phyloP scores from a whole-genome alignment of 2,888 invertebrate species.

The Trachelus tabidus region DNA sequence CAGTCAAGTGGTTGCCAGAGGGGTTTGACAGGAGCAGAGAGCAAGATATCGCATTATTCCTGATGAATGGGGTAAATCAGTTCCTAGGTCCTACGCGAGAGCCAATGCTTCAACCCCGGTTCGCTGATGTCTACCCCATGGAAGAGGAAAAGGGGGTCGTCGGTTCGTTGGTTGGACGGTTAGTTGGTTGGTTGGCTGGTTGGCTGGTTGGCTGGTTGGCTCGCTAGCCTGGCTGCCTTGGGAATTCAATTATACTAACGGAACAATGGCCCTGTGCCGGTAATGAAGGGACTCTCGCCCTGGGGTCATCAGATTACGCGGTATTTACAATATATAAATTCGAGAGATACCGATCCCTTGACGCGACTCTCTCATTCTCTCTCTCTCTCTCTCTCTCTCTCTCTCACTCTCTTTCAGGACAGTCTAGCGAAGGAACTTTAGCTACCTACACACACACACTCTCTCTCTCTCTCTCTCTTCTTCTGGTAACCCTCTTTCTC shows the following conservation, averaged over 20 bases:
- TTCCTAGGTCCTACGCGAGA: slow-evolving; percentile 43
- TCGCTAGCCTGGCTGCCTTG: slow-evolving; percentile 37
- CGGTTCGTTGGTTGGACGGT: background rate
- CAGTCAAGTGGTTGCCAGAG: slow-evolving; percentile 9
- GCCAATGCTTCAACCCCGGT: slow-evolving; percentile 37
- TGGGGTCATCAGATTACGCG: slow-evolving; percentile 54
- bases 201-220: no score
- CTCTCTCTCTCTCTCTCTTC: background rate
- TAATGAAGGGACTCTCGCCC: slow-evolving; percentile 53
- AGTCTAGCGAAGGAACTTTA: no score
- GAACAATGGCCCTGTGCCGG: slow-evolving; percentile 56
- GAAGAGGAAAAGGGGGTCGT: slow-evolving; percentile 13
- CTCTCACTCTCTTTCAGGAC: no score
- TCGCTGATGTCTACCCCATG: slow-evolving; percentile 31
- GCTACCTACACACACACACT: no score
- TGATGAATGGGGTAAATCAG: slow-evolving; percentile 54
- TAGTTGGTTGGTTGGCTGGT: background rate
- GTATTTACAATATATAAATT: slow-evolving; percentile 52
- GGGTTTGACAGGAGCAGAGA: slow-evolving; percentile 1
- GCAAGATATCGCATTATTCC: slow-evolving; percentile 23
- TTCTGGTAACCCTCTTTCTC: background rate
- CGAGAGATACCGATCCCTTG: slow-evolving; percentile 5
- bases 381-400: background rate
- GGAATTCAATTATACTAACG: slow-evolving; percentile 60
- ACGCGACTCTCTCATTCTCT: slow-evolving; percentile 12